Evolutionary conservation across 2,888 invertebrate genomes (phyloP).

Genomic region (Scelioninae gen. 2): DNA sequence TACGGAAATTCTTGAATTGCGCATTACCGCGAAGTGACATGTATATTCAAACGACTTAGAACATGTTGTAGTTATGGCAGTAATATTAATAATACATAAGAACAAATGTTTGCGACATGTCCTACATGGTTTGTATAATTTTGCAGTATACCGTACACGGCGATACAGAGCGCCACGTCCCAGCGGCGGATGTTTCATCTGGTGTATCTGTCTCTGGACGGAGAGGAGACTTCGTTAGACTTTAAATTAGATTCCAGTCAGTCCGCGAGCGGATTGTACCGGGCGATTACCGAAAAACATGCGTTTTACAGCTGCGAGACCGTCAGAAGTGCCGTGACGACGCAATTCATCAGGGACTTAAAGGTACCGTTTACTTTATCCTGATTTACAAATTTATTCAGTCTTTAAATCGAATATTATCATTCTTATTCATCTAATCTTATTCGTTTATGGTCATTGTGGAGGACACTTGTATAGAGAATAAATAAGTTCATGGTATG

Average conservation of each 20-base stretch:
- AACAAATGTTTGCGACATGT: constrained; percentile 23
- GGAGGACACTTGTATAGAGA: too few relatives aligned
- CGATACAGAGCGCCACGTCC: constrained; percentile 87
- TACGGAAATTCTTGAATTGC: too few relatives aligned
- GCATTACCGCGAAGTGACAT: neutral
- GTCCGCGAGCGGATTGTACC: constrained; percentile 87
- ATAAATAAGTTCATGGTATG: too few relatives aligned
- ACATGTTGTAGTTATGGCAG: neutral
- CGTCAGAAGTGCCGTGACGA: constrained; percentile 89
- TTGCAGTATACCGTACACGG: constrained; percentile 86
- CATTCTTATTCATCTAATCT: too few relatives aligned
- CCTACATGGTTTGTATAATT: constrained; percentile 26
- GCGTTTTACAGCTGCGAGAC: constrained; percentile 96
- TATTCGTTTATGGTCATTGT: too few relatives aligned
- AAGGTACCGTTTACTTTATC: too few relatives aligned
- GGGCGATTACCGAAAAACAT: constrained; percentile 93
- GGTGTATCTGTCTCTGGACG: constrained; percentile 83
- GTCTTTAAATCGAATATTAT: too few relatives aligned
- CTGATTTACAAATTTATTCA: too few relatives aligned
- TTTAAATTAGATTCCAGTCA: constrained; percentile 88
- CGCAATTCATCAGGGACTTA: constrained; percentile 91
- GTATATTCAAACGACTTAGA: neutral
- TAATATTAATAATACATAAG: constrained; percentile 11
- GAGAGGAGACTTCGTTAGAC: constrained; percentile 82
- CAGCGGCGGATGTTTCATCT: constrained; percentile 85